phyloP scores from a whole-genome alignment of 2,888 invertebrate species.

The Pasiphila rectangulata region DNA sequence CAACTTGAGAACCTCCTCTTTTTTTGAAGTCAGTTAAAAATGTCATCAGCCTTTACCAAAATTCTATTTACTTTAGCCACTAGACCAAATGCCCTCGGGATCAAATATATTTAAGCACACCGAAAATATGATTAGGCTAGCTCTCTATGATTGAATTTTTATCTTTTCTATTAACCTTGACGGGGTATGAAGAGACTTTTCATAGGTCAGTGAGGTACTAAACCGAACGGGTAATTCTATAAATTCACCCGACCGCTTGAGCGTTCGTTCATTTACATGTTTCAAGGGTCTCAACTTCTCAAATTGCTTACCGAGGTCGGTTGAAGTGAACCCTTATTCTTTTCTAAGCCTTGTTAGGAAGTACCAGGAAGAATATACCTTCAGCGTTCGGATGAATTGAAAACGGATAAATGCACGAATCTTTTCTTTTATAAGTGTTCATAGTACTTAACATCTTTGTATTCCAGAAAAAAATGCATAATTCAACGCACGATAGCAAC shows the following conservation, averaged over 20 bases:
- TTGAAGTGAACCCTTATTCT: constrained; percentile 2
- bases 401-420: too few relatives aligned
- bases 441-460: background rate
- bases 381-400: background rate
- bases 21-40: too few relatives aligned
- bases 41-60: too few relatives aligned
- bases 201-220: constrained; percentile 45
- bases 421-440: too few relatives aligned
- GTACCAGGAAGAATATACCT: background rate
- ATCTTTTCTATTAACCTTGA: background rate
- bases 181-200: constrained; percentile 11
- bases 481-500: constrained; percentile 8
- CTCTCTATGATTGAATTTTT: too few relatives aligned
- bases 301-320: constrained; percentile 5
- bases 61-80: too few relatives aligned
- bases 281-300: constrained; percentile 12
- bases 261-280: constrained; percentile 30
- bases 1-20: too few relatives aligned
- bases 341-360: background rate
- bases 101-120: too few relatives aligned
- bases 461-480: background rate
- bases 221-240: constrained; percentile 43
- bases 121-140: too few relatives aligned
- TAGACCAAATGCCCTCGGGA: too few relatives aligned
- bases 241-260: constrained; percentile 36